phyloP scores from a whole-genome alignment of 1,140 invertebrate species.

The Vanessa atalanta region DNA sequence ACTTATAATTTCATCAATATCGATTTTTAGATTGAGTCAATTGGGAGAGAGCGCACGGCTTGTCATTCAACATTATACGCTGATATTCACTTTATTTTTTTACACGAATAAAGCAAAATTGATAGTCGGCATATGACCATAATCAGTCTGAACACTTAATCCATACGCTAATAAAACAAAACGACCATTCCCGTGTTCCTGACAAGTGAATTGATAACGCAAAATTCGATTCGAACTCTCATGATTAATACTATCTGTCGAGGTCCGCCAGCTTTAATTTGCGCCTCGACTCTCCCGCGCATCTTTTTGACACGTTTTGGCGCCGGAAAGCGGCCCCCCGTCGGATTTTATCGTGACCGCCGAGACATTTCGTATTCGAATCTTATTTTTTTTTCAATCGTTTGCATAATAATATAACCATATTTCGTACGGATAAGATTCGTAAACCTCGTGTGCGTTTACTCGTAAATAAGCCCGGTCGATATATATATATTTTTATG shows the following conservation, averaged over 20 bases:
- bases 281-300: slow-evolving; percentile 34
- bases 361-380: slow-evolving; percentile 36
- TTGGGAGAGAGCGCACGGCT: not conserved
- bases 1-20: not conserved
- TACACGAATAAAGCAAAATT: not conserved
- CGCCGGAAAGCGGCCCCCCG: slow-evolving; percentile 45
- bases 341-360: slow-evolving; percentile 43
- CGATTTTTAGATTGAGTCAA: not conserved
- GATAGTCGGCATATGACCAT: not conserved
- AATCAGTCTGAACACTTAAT: slow-evolving; percentile 4
- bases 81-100: slow-evolving; percentile 1
- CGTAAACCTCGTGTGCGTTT: slow-evolving; percentile 25
- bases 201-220: slow-evolving; percentile 28
- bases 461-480: slow-evolving; percentile 38
- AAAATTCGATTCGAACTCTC: slow-evolving; percentile 8
- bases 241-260: not conserved
- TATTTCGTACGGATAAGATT: slow-evolving; percentile 40
- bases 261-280: slow-evolving; percentile 33
- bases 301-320: slow-evolving; percentile 58
- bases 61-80: not conserved
- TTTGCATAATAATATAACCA: slow-evolving; percentile 51
- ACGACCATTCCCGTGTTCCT: slow-evolving; percentile 25
- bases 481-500: slow-evolving; percentile 28
- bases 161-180: slow-evolving; percentile 14
- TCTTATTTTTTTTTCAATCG: slow-evolving; percentile 39